Evolutionary conservation across 2,113 vertebrate genomes (phyloP).

Genomic region (Neogale vison): DNA sequence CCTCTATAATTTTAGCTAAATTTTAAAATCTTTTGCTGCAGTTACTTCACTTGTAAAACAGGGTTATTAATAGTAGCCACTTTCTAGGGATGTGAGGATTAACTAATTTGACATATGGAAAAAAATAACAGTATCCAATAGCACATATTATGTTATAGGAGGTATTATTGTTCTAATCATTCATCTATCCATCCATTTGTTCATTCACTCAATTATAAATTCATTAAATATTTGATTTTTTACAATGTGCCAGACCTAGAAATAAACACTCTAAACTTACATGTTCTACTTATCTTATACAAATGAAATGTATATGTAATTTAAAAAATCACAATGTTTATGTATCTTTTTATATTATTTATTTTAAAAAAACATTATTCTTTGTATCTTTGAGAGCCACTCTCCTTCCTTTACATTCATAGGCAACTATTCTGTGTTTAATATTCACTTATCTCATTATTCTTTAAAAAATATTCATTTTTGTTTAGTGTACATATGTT

Average conservation of each 20-base stretch:
- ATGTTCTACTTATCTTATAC: background rate
- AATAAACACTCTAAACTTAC: background rate
- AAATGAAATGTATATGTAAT: background rate
- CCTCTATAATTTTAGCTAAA: background rate
- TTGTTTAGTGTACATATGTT: background rate
- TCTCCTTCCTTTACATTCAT: background rate
- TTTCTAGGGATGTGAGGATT: background rate
- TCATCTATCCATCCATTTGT: too few species aligned
- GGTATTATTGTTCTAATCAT: background rate
- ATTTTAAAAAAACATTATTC: background rate
- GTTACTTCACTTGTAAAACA: background rate
- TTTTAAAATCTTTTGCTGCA: background rate
- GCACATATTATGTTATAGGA: background rate
- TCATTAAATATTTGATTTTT: background rate
- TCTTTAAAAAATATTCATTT: background rate
- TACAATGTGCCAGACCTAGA: background rate
- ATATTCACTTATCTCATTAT: background rate
- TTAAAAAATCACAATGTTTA: background rate
- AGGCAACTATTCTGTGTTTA: background rate
- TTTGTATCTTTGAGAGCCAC: background rate
- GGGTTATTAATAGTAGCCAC: background rate
- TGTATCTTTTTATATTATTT: background rate
- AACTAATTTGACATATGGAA: background rate
- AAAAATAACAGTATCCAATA: background rate
- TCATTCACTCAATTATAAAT: background rate